Evolutionary conservation across 1,140 invertebrate genomes (phyloP), one percentile per base, ranked within the genome.

Genomic region (Belonocnema kinseyi): DNA sequence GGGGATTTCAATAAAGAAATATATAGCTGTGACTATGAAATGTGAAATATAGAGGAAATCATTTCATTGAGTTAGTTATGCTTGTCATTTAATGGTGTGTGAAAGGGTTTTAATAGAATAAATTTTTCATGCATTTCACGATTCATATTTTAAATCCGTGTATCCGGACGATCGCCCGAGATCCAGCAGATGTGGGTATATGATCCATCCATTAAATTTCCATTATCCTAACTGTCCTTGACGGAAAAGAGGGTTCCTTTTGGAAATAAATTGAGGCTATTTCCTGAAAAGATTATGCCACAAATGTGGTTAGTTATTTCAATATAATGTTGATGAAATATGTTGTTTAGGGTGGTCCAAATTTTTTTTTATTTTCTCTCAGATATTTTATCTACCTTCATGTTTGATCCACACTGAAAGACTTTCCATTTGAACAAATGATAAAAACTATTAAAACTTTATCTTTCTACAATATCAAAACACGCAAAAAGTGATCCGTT

Each of bases 101-200:
- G 61, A 66, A 66, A 33, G 61, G 26, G 26, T 66, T 66, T 66
- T 66, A 66, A 66, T 66, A 66, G 33, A 66, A 66, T n/a, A 40
- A 66, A 66, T 66, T 40, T 66, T 66, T 66, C 61, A 66, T 66
- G 61, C 33, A 66, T 66, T 66, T 66, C 61, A 66, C 61, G 61
- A 66, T 16, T 66, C 61, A 66, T 66, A 66, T 66, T 66, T 66
- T 66, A 66, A 66, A 66, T 66, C 61, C 33, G 14, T 33, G 40
- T 66, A 40, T 66, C 56, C 56, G 19, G 19, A 13, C 26, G 13
- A 61, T 66, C 53, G 53, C 53, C 4, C 33, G 61, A 16, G 33
- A 66, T 66, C 61, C 40, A 66, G 33, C 61, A 66, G 61, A 26
- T 66, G 61, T 66, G 26, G 13, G 61, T 66, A 66, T 66, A 40